phyloP scores from a whole-genome alignment of 1,140 invertebrate species.

The Drosophila tani region DNA sequence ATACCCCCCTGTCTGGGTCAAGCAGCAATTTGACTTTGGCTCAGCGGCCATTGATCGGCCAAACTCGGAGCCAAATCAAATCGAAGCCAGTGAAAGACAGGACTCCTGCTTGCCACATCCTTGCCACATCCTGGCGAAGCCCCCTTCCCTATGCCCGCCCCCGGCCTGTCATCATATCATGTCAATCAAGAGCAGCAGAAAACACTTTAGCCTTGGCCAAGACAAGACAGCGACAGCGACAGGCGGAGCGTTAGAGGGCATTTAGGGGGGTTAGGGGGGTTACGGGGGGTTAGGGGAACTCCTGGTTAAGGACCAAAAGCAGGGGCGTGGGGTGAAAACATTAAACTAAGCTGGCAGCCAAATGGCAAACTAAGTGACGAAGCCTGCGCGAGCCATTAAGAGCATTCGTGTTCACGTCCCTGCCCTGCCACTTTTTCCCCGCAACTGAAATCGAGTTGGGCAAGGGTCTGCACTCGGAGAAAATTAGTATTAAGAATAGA shows the following conservation, averaged over 20 bases:
- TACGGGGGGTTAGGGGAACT: not conserved
- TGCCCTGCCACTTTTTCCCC: constrained; percentile 11
- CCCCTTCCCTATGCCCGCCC: not conserved
- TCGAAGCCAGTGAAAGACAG: constrained; percentile 18
- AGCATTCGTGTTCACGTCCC: constrained; percentile 26
- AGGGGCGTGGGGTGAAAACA: constrained; percentile 31
- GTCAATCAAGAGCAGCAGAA: constrained; percentile 68
- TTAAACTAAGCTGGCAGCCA: constrained; percentile 74
- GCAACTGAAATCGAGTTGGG: constrained; percentile 28
- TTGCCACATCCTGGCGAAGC: constrained; percentile 20
- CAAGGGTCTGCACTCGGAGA: constrained; percentile 12
- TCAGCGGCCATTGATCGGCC: constrained; percentile 24
- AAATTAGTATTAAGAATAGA: not conserved
- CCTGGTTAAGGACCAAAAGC: not conserved
- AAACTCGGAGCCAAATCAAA: constrained; percentile 24
- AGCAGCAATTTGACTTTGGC: constrained; percentile 42
- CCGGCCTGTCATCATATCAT: constrained; percentile 56
- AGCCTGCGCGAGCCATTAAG: constrained; percentile 52
- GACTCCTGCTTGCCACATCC: not conserved
- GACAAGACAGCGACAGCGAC: constrained; percentile 29
- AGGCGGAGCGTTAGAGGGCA: not conserved
- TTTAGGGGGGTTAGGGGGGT: not conserved
- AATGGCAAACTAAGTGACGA: constrained; percentile 68
- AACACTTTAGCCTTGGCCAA: constrained; percentile 56
- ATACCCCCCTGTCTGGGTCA: constrained; percentile 22